Evolutionary conservation across 2,888 invertebrate genomes (phyloP).

Genomic region (Electrophaes corylata): DNA sequence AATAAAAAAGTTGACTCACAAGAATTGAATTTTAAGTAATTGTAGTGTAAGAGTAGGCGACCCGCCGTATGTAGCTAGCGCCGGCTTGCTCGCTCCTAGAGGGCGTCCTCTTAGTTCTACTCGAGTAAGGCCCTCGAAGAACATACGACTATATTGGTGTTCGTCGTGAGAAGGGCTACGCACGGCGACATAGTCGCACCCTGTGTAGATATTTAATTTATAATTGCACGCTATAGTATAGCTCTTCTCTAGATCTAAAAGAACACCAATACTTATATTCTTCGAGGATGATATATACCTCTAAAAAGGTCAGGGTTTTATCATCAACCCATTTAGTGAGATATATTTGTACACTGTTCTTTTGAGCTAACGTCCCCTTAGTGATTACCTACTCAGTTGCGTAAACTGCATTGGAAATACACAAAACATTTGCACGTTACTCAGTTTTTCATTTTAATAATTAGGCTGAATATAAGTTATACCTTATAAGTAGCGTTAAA

Average conservation of each 20-base stretch:
- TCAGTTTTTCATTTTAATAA: constrained; percentile 71
- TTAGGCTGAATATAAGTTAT: constrained; percentile 18
- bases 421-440: constrained; percentile 75
- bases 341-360: constrained; percentile 51
- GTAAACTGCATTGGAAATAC: constrained; percentile 75
- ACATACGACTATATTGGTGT: constrained; percentile 36
- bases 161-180: constrained; percentile 27
- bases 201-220: constrained; percentile 33
- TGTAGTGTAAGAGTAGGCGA: constrained; percentile 66
- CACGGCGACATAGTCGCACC: constrained; percentile 33
- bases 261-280: constrained; percentile 35
- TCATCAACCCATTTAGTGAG: constrained; percentile 33
- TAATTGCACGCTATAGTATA: constrained; percentile 34
- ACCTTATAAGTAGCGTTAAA: constrained; percentile 6
- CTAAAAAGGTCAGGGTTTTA: constrained; percentile 27
- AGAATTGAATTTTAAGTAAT: constrained; percentile 79
- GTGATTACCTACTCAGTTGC: constrained; percentile 61
- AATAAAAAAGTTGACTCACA: constrained; percentile 83
- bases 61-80: constrained; percentile 52
- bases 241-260: constrained; percentile 29
- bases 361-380: constrained; percentile 57
- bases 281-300: constrained; percentile 33
- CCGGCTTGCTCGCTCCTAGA: constrained; percentile 42
- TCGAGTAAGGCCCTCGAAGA: constrained; percentile 30
- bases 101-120: constrained; percentile 27